Percentiles rank a stretch among this genome's conserved stretches.
Evolutionary conservation across 2,888 invertebrate genomes (phyloP).

Genomic region (Limulus polyphemus): DNA sequence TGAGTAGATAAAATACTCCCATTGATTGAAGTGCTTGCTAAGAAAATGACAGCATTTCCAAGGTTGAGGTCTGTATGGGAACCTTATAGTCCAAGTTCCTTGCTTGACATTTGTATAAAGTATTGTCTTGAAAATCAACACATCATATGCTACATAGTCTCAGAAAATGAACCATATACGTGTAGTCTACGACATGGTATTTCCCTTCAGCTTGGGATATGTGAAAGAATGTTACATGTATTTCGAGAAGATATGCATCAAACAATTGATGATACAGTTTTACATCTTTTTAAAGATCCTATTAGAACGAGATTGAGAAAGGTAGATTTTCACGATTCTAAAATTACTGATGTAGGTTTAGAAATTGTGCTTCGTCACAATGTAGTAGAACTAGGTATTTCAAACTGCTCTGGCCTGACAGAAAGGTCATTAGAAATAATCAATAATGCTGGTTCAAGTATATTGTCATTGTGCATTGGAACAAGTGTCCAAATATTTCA

Average conservation of each 20-base stretch:
- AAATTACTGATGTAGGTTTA: constrained; percentile 57
- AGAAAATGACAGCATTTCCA: not conserved
- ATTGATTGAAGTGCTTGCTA: too few relatives aligned
- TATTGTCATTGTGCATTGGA: constrained; percentile 13
- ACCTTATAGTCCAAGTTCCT: constrained; percentile 43
- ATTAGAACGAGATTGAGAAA: constrained; percentile 52
- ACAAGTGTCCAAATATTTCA: constrained; percentile 10
- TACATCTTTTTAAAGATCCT: constrained; percentile 57
- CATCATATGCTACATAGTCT: constrained; percentile 46
- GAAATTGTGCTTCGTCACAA: constrained; percentile 57
- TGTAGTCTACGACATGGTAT: constrained; percentile 47
- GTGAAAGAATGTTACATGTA: constrained; percentile 51
- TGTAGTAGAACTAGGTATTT: constrained; percentile 57
- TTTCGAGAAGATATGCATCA: constrained; percentile 32
- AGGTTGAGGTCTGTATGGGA: constrained; percentile 17
- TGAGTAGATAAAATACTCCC: too few relatives aligned
- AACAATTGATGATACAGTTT: constrained; percentile 52
- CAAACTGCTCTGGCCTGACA: constrained; percentile 56
- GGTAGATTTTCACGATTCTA: constrained; percentile 56
- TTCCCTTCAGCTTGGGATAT: constrained; percentile 55
- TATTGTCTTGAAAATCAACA: constrained; percentile 51
- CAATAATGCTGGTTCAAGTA: constrained; percentile 39
- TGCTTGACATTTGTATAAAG: constrained; percentile 42
- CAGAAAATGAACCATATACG: constrained; percentile 38
- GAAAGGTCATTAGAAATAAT: constrained; percentile 51